phyloP scores from a whole-genome alignment of 2,888 invertebrate genomes.

The Meliscaeva auricollis region DNA sequence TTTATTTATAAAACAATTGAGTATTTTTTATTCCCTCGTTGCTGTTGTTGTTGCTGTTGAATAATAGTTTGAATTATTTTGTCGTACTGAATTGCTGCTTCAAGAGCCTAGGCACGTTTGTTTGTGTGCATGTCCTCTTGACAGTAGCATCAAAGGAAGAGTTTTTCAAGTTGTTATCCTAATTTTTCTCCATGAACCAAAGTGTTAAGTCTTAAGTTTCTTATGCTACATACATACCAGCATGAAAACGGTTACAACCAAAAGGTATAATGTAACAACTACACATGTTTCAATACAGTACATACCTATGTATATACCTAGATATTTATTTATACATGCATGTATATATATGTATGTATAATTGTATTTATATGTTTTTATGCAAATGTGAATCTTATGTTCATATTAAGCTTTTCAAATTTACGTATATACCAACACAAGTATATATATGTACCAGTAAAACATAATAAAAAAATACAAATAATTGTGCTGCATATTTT shows the following conservation, averaged over 20 bases:
- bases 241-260: slow-evolving; percentile 57
- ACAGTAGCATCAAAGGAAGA: slow-evolving; percentile 73
- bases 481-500: slow-evolving; percentile 72
- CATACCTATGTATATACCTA: background rate
- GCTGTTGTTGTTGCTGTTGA: slow-evolving; percentile 78
- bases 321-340: too few relatives aligned
- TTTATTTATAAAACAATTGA: slow-evolving; percentile 76
- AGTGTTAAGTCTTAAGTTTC: slow-evolving; percentile 75
- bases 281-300: background rate
- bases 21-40: slow-evolving; percentile 57
- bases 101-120: slow-evolving; percentile 27
- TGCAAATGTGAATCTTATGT: slow-evolving; percentile 43
- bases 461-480: slow-evolving; percentile 30
- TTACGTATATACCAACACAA: slow-evolving; percentile 14
- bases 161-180: slow-evolving; percentile 75
- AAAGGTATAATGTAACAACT: slow-evolving; percentile 68
- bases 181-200: slow-evolving; percentile 73
- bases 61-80: slow-evolving; percentile 76
- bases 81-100: slow-evolving; percentile 63
- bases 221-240: slow-evolving; percentile 27
- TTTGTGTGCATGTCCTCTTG: slow-evolving; percentile 51
- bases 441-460: background rate
- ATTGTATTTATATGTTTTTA: too few relatives aligned
- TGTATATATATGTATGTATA: too few relatives aligned
- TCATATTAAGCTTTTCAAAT: slow-evolving; percentile 62